These are phyloP conservation scores for Mycteria americana DNA, from an alignment of 2,797 vertebrate species.

Conservation along the genomic window DNA sequence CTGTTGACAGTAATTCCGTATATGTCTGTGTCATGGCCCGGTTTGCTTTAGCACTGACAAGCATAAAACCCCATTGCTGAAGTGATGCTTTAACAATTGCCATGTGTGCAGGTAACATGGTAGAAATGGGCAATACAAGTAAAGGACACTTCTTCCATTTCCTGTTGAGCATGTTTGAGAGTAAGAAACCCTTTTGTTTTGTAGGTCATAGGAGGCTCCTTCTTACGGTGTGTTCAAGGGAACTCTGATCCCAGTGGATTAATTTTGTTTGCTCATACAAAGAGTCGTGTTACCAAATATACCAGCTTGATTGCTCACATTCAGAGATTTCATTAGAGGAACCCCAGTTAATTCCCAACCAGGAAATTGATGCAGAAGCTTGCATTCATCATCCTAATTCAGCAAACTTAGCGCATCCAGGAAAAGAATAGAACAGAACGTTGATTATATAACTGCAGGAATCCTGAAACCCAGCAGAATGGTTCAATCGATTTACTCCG, in stretches of 20 bases:
- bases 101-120: neutral
- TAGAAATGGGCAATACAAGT: neutral
- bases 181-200: slow-evolving; percentile 43
- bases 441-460: slow-evolving; percentile 5
- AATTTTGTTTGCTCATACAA: slow-evolving; percentile 5
- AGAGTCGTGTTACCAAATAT: slow-evolving; percentile 27
- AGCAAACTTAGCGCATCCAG: neutral
- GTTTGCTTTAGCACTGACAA: slow-evolving; percentile 63
- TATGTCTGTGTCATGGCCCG: slow-evolving; percentile 60
- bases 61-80: slow-evolving; percentile 30
- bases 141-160: slow-evolving; percentile 24
- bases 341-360: neutral
- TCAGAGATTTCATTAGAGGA: slow-evolving; percentile 18
- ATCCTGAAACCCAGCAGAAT: slow-evolving; percentile 25
- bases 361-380: slow-evolving; percentile 33
- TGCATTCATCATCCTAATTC: slow-evolving; percentile 4
- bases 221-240: neutral
- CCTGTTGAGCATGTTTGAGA: neutral
- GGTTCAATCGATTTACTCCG: neutral
- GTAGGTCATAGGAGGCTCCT: slow-evolving; percentile 11
- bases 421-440: neutral
- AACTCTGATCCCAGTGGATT: slow-evolving; percentile 12
- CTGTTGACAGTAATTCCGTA: slow-evolving; percentile 23
- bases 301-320: slow-evolving; percentile 27
- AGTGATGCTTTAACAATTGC: slow-evolving; percentile 45